Evolutionary conservation across 2,888 invertebrate species (phyloP).

Genomic region (Altica lythri): DNA sequence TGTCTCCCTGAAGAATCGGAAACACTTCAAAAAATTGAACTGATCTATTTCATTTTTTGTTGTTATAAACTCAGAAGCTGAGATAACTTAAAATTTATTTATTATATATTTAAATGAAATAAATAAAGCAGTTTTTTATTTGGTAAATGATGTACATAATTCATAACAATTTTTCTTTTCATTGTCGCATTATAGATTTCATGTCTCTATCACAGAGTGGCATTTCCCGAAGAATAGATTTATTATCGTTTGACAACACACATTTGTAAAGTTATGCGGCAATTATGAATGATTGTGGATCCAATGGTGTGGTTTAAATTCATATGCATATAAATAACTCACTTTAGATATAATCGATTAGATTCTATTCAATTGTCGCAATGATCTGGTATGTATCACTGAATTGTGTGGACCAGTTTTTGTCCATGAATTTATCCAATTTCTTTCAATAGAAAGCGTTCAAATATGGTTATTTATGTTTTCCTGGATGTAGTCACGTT

Average conservation of each 20-base stretch:
- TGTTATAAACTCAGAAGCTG: too few species aligned
- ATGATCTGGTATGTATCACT: conserved; percentile 28
- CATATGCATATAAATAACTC: conserved; percentile 45
- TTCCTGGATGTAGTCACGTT: too few species aligned
- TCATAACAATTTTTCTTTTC: background rate
- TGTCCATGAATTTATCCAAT: too few species aligned
- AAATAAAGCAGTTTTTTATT: too few species aligned
- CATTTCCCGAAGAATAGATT: conserved; percentile 43
- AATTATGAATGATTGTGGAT: conserved; percentile 44
- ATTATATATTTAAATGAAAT: too few species aligned
- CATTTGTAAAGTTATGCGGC: conserved; percentile 46
- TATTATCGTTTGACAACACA: conserved; percentile 45
- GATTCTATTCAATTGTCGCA: conserved; percentile 38
- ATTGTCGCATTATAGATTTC: conserved; percentile 8
- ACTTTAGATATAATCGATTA: conserved; percentile 39
- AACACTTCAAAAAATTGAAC: too few species aligned
- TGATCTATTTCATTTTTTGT: too few species aligned
- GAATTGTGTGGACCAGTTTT: too few species aligned
- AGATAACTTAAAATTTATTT: too few species aligned
- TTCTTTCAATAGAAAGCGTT: too few species aligned
- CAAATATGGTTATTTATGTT: too few species aligned
- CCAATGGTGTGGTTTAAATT: conserved; percentile 45
- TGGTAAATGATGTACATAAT: background rate
- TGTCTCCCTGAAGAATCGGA: too few species aligned
- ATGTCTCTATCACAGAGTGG: conserved; percentile 8